Evolutionary conservation across 1,140 invertebrate genomes (phyloP), one percentile per base, ranked within the genome.

Genomic region (Neotoxoptera formosana): DNA sequence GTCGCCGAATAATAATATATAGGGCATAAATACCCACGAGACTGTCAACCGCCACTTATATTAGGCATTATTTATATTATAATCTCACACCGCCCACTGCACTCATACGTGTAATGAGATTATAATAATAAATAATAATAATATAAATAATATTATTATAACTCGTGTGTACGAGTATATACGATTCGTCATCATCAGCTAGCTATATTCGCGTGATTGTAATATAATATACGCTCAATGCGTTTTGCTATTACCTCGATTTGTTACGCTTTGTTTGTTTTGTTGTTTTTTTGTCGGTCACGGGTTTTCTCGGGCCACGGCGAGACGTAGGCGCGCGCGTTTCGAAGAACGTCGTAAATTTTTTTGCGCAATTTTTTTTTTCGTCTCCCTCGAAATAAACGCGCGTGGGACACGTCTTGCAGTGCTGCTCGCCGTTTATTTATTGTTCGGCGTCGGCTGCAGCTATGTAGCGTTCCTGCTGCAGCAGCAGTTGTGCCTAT

Each of bases 261-360:
- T 67, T 30, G 60, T 67, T 67, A 76, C 60, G 60, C 60, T 76
- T 76, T 76, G 60, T 76, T 76, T 76, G 60, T 76, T 76, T 76
- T 76, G 11, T 67, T 67, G 9, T n/a, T 76, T 76, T 67, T 76
- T 76, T 76, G 30, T 76, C 60, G 60, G 60, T 76, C 60, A 76
- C 60, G 60, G 60, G 60, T 76, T 76, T 76, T 76, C 60, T 76
- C 30, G 60, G 60, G 60, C 60, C n/a, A 76, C 20, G 60, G 60
- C 60, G 11, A 14, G 60, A n/a, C 60, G 60, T 76, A 76, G 60
- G 30, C 60, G 60, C 60, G 60, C 60, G 14, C 14, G 60, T 76
- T 76, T 76, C 60, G 60, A 76, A 76, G 60, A 76, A 76, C 60
- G 60, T 67, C 60, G 11, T 14, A 67, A 67, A 76, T 17, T 76